Evolutionary conservation across 2,797 vertebrate genomes (phyloP), one percentile per base, ranked within the genome.

Genomic region (Sparus aurata): DNA sequence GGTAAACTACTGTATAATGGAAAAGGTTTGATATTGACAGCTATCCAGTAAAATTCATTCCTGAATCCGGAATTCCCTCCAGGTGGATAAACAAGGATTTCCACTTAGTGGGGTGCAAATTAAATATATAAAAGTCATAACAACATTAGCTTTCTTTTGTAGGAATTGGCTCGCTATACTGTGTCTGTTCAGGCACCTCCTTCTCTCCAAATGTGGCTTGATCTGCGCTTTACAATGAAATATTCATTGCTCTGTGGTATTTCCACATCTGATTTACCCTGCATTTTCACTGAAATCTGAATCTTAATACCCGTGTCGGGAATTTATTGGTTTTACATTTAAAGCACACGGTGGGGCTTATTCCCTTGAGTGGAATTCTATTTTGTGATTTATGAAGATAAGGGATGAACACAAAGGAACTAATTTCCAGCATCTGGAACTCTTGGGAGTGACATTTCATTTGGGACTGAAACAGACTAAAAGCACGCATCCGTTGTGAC

Each of bases 1-100:
- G 91, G 87, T 93, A 91, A 92, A 90, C 84, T 90, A 71, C 79
- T 91, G 87, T 91, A 91, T 93, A 91, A 93, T 92, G 80, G 88
- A 92, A 92, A 87, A 78, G 89, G 86, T 91, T 93, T 93, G 74
- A 90, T 93, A 93, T 92, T 90, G 91, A 94, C 91, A 93, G 90
- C 85, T 79, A 85, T 83, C 91, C 89, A 73, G 90, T 85, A 83
- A 84, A 86, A 91, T 85, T 77, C 80, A 83, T 79, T 90, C 82
- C 85, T 54, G 80, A 64, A 83, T 83, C 84, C 87, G 85, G 89
- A 93, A 87, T 85, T 91, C 85, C 89, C 90, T 83, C 79, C 72
- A 91, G 90, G 88, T 89, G 81, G 73, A 89, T 89, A 86, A 91
- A 91, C 86, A 91, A 82, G 83, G 87, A 89, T 90, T 89, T 88